These are phyloP conservation scores for Branchinecta lynchi DNA, from an alignment of 1,140 invertebrate species.

Conservation along the genomic window DNA sequence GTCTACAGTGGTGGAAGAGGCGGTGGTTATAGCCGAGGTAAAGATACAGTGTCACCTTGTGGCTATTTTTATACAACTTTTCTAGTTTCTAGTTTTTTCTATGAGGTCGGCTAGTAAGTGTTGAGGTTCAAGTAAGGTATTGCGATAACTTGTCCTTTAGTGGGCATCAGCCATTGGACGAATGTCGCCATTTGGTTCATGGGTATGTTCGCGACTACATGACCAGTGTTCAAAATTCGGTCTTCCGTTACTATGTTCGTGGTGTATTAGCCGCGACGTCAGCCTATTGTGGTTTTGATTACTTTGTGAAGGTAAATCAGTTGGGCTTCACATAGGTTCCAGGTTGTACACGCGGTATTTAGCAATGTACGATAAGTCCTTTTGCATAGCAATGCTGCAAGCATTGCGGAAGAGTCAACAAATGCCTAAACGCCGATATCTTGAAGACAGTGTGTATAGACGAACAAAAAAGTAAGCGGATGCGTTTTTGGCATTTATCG, in stretches of 20 bases:
- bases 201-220: not conserved
- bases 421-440: too few relatives aligned
- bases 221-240: not conserved
- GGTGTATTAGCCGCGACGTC: too few relatives aligned
- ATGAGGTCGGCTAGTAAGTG: not conserved
- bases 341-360: too few relatives aligned
- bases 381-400: too few relatives aligned
- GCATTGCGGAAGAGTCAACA: too few relatives aligned
- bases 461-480: too few relatives aligned
- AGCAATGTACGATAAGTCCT: too few relatives aligned
- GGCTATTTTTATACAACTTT: not conserved
- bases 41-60: not conserved
- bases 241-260: not conserved
- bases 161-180: not conserved
- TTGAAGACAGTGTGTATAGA: too few relatives aligned
- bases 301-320: too few relatives aligned
- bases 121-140: not conserved
- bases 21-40: conserved; percentile 5
- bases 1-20: not conserved
- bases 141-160: not conserved
- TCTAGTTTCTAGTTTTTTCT: not conserved
- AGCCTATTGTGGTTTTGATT: too few relatives aligned
- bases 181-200: not conserved
- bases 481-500: too few relatives aligned
- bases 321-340: too few relatives aligned